These are phyloP conservation scores for Stramonita haemastoma DNA, from an alignment of 2,888 invertebrate genomes.

Conservation along the genomic window DNA sequence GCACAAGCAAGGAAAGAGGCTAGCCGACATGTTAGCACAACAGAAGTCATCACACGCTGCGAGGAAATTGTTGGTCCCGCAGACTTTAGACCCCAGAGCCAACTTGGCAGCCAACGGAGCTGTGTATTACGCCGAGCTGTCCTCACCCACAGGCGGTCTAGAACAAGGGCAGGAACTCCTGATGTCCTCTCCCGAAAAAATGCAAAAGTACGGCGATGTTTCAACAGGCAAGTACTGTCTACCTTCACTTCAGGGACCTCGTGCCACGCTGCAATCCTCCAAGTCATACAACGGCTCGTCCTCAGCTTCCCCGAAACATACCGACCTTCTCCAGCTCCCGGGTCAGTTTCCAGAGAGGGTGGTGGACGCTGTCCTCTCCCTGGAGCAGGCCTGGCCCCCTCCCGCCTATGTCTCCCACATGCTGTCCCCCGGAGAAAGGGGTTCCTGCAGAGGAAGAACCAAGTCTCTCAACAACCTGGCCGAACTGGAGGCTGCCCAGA, in stretches of 20 bases:
- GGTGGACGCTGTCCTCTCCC: conserved; percentile 49
- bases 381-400: conserved; percentile 44
- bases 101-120: background rate
- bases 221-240: background rate
- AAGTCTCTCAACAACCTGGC: conserved; percentile 47
- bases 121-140: background rate
- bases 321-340: conserved; percentile 29
- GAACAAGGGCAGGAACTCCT: background rate
- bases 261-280: background rate
- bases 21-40: background rate
- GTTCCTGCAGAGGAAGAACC: conserved; percentile 46
- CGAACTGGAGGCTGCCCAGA: background rate
- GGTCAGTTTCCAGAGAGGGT: conserved; percentile 55
- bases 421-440: conserved; percentile 13
- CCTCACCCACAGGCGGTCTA: background rate
- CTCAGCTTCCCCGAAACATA: background rate
- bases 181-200: background rate
- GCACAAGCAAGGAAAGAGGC: background rate
- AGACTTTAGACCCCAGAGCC: background rate
- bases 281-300: background rate
- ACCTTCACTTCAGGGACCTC: background rate
- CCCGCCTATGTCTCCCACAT: background rate
- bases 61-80: background rate
- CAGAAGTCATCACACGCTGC: background rate
- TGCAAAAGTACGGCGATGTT: background rate